Base-by-base conservation (phyloP, 2,888 invertebrate genomes). In the Pterobdella sp. region DNA sequence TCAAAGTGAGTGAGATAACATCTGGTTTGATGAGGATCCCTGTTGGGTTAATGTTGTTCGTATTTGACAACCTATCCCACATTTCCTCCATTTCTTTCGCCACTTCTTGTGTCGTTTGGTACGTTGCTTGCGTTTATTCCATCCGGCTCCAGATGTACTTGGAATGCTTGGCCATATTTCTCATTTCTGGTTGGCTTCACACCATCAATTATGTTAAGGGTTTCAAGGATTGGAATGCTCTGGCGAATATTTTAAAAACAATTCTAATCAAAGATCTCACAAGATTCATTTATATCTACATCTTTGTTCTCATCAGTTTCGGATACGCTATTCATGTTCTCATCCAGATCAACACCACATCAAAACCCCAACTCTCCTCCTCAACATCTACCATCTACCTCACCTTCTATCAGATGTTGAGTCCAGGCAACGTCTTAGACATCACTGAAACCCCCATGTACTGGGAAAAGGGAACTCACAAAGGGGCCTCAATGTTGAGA, bases 301-400 rank as follows among this genome's bases (percentile, higher is more conserved):
- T 79, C 35, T 81, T 81, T 74, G 80, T 82, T 7, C 75, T 82
- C 34, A 74, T 82, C 64, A 82, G 80, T 3, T 82, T 82, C 75
- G 79, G 80, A 0, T 81, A 81, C 73, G 81, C 81, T 29, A 77
- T 82, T 64, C 81, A 82, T 67, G 78, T 78, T 1, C 60, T 81
- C 35, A 80, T 82, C 68, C 80, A 80, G 73, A 76, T 78, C n/a
- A 79, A 80, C 0, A 26, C 72, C 3, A 72, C 42, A 31, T 10
- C 42, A n/a, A 49, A 63, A 18, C 72, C 74, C 7, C 68, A 74
- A 34, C 64, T 69, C 35, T 35, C 56, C 22, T 69, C 74, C 10
- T 71, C 71, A 4, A 60, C 74, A 3, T 67, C 67, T 36, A 74
- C 74, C 1, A 72, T 74, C 18, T 74, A 72, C 63, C 66, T 80